Conservation (phyloP, 1,140 invertebrate species). For the Phortica variegata region DNA sequence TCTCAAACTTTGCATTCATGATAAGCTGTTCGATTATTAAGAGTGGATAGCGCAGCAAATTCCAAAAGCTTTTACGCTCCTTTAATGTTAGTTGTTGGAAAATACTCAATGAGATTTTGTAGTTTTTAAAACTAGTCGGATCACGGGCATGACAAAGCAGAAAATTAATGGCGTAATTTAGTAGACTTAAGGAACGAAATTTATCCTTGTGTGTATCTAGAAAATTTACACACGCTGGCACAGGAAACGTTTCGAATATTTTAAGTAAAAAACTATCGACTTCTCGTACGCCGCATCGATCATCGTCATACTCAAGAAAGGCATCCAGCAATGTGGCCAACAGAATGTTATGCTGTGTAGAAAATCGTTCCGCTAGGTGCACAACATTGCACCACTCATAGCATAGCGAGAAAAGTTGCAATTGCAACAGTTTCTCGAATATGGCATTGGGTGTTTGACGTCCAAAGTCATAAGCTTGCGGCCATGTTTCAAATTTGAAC, state of each 20-base stretch:
- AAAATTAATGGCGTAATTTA: slow-evolving; percentile 66
- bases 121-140: slow-evolving; percentile 64
- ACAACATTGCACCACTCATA: slow-evolving; percentile 65
- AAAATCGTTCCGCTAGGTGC: slow-evolving; percentile 50
- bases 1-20: slow-evolving; percentile 74
- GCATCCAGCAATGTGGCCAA: slow-evolving; percentile 29
- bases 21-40: slow-evolving; percentile 72
- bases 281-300: slow-evolving; percentile 57
- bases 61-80: slow-evolving; percentile 63
- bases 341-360: slow-evolving; percentile 37
- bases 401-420: slow-evolving; percentile 63
- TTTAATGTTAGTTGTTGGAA: slow-evolving; percentile 57
- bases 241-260: slow-evolving; percentile 55
- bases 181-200: slow-evolving; percentile 63
- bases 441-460: slow-evolving; percentile 57
- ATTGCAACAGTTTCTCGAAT: slow-evolving; percentile 59
- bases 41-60: slow-evolving; percentile 67
- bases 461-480: slow-evolving; percentile 57
- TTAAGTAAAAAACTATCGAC: slow-evolving; percentile 49
- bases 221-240: slow-evolving; percentile 61
- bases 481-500: slow-evolving; percentile 58
- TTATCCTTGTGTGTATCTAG: slow-evolving; percentile 65
- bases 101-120: slow-evolving; percentile 53
- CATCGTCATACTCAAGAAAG: slow-evolving; percentile 31
- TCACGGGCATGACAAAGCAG: slow-evolving; percentile 61